Percentiles rank a stretch among this genome's conserved stretches.
phyloP scores from a whole-genome alignment of 2,113 vertebrate genomes.

The rat (Rattus norvegicus) region DNA sequence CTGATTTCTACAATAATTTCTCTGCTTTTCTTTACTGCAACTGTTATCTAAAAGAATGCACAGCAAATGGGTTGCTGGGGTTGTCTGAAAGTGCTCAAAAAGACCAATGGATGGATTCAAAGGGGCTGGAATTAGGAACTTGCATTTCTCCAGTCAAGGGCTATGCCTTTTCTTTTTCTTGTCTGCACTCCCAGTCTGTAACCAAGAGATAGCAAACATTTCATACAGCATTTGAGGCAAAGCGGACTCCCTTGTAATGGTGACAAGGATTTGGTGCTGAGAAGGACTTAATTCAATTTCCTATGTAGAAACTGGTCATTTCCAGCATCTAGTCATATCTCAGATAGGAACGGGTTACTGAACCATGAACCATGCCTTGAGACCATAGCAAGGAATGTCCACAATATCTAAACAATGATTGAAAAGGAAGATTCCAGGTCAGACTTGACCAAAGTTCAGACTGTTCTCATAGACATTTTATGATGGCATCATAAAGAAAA shows the following conservation, averaged over 20 bases:
- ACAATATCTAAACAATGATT: background rate
- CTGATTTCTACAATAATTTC: background rate
- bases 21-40: background rate
- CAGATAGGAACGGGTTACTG: background rate
- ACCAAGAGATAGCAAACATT: background rate
- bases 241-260: slow-evolving; percentile 8
- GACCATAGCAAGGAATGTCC: background rate
- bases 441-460: background rate
- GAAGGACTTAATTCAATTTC: background rate
- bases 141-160: background rate
- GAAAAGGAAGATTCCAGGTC: background rate
- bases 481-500: background rate
- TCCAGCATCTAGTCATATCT: background rate
- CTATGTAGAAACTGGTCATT: background rate
- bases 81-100: background rate
- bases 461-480: background rate
- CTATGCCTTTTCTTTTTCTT: background rate
- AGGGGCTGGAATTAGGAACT: background rate
- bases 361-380: background rate
- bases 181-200: background rate
- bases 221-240: background rate
- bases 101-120: background rate
- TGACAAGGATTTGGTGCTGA: slow-evolving; percentile 26
- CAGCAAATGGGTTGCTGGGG: background rate
- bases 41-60: background rate